Base-by-base conservation (phyloP, 2,797 vertebrate species). In the Clarias pachynema region DNA sequence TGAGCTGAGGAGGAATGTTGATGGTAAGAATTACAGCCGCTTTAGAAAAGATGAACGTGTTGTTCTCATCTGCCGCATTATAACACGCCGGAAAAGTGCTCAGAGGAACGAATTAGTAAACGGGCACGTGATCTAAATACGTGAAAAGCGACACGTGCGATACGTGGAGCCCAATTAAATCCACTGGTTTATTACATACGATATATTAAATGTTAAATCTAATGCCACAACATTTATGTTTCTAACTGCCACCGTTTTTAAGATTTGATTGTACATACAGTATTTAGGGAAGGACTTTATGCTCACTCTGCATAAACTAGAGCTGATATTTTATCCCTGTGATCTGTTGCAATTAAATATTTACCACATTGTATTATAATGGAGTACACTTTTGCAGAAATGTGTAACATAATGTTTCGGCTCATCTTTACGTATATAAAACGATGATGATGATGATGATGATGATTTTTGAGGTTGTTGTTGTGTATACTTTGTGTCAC, bases 41-140 rank as follows among this genome's bases (percentile, higher is more conserved):
- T 79, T 62, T 44, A 63, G 15, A 29, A 49, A 26, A 49, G 60
- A 80, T 80, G n/a, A 62, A 18, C 22, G 37, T 37, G 16, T 14
- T 8, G 12, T 29, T 49, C 40, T 49, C 40, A 80, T 66, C 20
- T 66, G 9, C 40, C 29, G 79, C 24, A 29, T 29, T 20, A 29
- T 5, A 29, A 49, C 37, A 5, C 79, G 18, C 22, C 1, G 49
- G 18, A 6, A 29, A 20, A 53, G 40, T n/a, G 60, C 78, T 9
- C 24, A 2, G 2, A 44, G 24, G 22, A 79, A 65, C 60, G 79
- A 65, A 44, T 49, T 49, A 80, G 59, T 49, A 65, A 65, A 66
- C 62, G 40, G 3, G 0, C 79, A 65, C 79, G 79, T 80, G 79
- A 66, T n/a, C 40, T 20, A 7, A 49, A 65, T 80, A 22, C 79